Percentiles rank a stretch among this genome's conserved stretches.
phyloP scores from a whole-genome alignment of 2,113 vertebrate species.

The Sylvilagus bachmani region DNA sequence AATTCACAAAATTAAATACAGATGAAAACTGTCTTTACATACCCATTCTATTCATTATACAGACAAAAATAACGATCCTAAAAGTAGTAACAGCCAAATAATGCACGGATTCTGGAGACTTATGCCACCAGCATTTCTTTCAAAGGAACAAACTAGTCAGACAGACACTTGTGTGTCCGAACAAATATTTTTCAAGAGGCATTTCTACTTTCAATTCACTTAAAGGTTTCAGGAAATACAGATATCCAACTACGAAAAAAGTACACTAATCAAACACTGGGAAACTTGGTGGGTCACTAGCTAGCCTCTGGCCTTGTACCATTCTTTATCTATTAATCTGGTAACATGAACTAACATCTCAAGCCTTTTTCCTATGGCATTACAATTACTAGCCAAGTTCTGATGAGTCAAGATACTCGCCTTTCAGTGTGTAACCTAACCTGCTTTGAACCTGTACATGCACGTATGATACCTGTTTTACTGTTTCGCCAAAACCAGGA shows the following conservation, averaged over 20 bases:
- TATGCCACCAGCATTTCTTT: not conserved
- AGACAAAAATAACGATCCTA: conserved; percentile 53
- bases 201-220: not conserved
- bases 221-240: not conserved
- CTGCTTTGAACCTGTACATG: not conserved
- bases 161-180: not conserved
- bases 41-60: conserved; percentile 56
- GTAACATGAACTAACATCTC: not conserved
- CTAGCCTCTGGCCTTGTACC: not conserved
- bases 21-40: conserved; percentile 54
- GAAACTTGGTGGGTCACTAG: not conserved
- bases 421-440: not conserved
- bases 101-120: conserved; percentile 9
- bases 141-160: not conserved
- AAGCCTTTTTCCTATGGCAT: not conserved
- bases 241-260: not conserved
- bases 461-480: not conserved
- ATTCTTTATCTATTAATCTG: conserved; percentile 4
- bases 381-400: not conserved
- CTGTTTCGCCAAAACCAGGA: conserved; percentile 47
- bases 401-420: conserved; percentile 20
- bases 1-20: conserved; percentile 68
- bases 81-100: conserved; percentile 19
- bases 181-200: conserved; percentile 20
- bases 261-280: not conserved